phyloP scores from a whole-genome alignment of 2,797 vertebrate genomes.

The Lindbergichthys nudifrons region DNA sequence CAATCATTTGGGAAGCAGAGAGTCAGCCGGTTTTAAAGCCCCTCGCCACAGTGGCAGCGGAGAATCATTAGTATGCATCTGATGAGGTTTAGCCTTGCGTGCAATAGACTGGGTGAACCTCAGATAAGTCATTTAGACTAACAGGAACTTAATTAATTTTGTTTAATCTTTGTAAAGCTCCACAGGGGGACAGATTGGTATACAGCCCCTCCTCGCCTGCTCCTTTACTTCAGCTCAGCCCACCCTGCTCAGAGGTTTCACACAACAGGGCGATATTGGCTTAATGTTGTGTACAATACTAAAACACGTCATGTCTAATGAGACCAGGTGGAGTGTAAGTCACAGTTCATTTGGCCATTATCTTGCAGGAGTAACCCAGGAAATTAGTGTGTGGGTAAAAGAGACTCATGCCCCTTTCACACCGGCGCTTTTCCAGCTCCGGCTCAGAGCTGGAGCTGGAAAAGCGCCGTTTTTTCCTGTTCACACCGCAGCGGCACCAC shows the following conservation, averaged over 20 bases:
- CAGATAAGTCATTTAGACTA: constrained; percentile 81
- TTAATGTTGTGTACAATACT: constrained; percentile 73
- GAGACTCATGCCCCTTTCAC: no score
- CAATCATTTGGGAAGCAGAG: constrained; percentile 69
- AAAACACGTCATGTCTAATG: constrained; percentile 64
- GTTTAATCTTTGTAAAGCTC: constrained; percentile 80
- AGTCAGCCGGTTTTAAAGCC: constrained; percentile 69
- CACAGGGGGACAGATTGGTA: constrained; percentile 64
- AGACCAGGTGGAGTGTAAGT: constrained; percentile 65
- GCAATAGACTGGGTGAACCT: constrained; percentile 73
- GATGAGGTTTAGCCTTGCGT: constrained; percentile 68
- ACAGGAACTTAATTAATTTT: constrained; percentile 82
- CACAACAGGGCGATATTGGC: constrained; percentile 54
- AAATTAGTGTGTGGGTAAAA: constrained; percentile 42
- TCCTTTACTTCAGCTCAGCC: constrained; percentile 59
- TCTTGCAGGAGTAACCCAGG: constrained; percentile 31
- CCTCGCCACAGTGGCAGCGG: constrained; percentile 39
- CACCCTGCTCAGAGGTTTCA: constrained; percentile 56
- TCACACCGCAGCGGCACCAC: no score
- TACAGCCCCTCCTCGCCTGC: constrained; percentile 52
- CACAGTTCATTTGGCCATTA: constrained; percentile 60
- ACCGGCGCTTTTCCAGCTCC: no score
- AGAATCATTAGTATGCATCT: constrained; percentile 78
- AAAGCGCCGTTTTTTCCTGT: no score
- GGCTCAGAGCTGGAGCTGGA: no score